Percentiles rank a stretch among this genome's conserved stretches.
These are phyloP conservation scores for Delia radicum DNA, from an alignment of 1,140 invertebrate species.

Conservation along the genomic window DNA sequence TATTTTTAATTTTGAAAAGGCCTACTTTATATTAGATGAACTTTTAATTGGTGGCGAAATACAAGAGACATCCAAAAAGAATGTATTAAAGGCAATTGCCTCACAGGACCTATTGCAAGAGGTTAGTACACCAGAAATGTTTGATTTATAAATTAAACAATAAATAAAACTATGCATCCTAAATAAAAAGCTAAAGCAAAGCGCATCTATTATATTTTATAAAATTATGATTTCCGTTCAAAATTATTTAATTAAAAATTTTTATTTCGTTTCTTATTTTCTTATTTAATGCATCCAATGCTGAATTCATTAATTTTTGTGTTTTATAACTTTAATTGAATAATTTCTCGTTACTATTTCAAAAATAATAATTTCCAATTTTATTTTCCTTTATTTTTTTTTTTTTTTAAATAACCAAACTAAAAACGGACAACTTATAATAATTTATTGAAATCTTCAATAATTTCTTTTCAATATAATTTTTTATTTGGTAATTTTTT, in stretches of 20 bases:
- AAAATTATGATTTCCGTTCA: no score
- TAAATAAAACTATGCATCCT: constrained; percentile 1
- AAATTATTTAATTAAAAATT: constrained; percentile 5
- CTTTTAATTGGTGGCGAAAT: constrained; percentile 95
- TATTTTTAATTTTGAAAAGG: constrained; percentile 99
- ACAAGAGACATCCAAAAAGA: constrained; percentile 99
- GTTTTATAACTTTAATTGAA: background rate
- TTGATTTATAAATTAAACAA: constrained; percentile 51
- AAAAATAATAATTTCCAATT: background rate
- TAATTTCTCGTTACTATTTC: background rate
- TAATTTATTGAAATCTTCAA: background rate
- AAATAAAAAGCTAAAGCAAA: constrained; percentile 7
- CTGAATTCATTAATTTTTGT: constrained; percentile 12
- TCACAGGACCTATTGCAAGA: constrained; percentile 98
- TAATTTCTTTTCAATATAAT: background rate
- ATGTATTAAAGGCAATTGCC: constrained; percentile 97
- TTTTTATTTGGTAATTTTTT: background rate
- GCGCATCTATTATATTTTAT: no score
- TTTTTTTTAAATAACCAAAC: constrained; percentile 4
- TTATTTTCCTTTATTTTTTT: constrained; percentile 20
- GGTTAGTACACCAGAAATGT: constrained; percentile 73
- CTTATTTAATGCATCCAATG: constrained; percentile 17
- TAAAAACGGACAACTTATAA: constrained; percentile 7
- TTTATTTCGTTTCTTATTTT: background rate
- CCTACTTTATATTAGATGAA: constrained; percentile 99